These are phyloP conservation scores for Nycticebus coucang DNA, from an alignment of 2,113 vertebrate species.

Conservation along the genomic window DNA sequence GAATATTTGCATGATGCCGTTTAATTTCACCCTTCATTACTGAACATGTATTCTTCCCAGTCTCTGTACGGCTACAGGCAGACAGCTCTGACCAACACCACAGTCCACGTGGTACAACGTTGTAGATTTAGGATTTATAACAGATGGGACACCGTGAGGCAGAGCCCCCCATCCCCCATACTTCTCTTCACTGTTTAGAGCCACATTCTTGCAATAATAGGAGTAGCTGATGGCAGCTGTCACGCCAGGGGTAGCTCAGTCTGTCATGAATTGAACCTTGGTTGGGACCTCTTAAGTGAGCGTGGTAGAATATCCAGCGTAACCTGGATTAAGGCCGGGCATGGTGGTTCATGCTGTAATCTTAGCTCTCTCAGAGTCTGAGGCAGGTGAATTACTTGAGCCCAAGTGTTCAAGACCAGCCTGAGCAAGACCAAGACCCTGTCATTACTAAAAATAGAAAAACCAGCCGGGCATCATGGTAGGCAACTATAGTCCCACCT, in stretches of 20 bases:
- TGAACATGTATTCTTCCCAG: constrained; percentile 29
- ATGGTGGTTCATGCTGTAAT: too few relatives aligned
- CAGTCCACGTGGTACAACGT: not conserved
- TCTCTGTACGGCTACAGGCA: not conserved
- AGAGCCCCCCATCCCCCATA: not conserved
- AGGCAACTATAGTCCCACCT: too few relatives aligned
- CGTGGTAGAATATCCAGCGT: not conserved
- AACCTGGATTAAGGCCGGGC: not conserved
- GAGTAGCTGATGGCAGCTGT: not conserved
- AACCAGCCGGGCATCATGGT: too few relatives aligned
- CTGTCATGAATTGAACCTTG: not conserved
- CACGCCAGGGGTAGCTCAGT: not conserved
- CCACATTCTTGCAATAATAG: not conserved
- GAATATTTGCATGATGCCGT: constrained; percentile 4
- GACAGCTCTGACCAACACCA: not conserved
- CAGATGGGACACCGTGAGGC: not conserved
- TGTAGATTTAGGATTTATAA: not conserved
- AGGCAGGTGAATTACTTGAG: too few relatives aligned
- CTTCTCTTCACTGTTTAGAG: not conserved
- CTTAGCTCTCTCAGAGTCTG: too few relatives aligned
- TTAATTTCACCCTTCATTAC: constrained; percentile 21
- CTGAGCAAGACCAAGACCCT: too few relatives aligned
- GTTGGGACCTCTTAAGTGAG: not conserved
- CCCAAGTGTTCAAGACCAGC: too few relatives aligned
- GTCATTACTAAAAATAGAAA: too few relatives aligned